Evolutionary conservation across 2,113 vertebrate genomes (phyloP).

Genomic region (Antechinus stuartii): DNA sequence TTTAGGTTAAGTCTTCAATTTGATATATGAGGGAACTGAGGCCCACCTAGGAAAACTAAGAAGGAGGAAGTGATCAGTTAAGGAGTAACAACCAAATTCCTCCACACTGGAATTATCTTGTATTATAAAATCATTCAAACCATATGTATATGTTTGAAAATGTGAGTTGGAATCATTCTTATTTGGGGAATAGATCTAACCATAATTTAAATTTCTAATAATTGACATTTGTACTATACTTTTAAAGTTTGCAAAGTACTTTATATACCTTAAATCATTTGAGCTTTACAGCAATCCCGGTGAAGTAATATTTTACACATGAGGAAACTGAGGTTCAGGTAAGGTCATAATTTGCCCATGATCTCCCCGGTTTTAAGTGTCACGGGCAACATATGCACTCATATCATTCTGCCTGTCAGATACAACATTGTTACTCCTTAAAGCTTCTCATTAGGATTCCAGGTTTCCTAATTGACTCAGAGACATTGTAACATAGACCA

Average conservation of each 20-base stretch:
- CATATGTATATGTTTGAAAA: background rate
- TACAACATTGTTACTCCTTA: background rate
- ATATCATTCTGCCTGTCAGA: background rate
- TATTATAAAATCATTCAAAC: slow-evolving; percentile 1
- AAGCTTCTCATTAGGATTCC: background rate
- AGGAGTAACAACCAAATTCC: background rate
- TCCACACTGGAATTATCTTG: background rate
- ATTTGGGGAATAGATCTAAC: slow-evolving; percentile 12
- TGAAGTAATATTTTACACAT: background rate
- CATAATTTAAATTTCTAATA: slow-evolving; percentile 22
- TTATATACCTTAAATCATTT: background rate
- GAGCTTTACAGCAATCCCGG: background rate
- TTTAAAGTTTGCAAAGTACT: background rate
- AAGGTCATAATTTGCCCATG: background rate
- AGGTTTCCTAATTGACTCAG: slow-evolving; percentile 17
- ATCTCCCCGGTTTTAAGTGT: background rate
- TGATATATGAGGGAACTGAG: background rate
- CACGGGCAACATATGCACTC: background rate
- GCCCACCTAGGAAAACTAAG: background rate
- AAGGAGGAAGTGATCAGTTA: background rate
- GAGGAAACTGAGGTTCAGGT: background rate
- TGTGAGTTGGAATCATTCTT: slow-evolving; percentile 6
- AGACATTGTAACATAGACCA: slow-evolving; percentile 8
- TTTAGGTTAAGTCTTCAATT: background rate
- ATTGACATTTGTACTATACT: background rate